Evolutionary conservation across 2,113 vertebrate species (phyloP).

Genomic region (Azemiops feae): DNA sequence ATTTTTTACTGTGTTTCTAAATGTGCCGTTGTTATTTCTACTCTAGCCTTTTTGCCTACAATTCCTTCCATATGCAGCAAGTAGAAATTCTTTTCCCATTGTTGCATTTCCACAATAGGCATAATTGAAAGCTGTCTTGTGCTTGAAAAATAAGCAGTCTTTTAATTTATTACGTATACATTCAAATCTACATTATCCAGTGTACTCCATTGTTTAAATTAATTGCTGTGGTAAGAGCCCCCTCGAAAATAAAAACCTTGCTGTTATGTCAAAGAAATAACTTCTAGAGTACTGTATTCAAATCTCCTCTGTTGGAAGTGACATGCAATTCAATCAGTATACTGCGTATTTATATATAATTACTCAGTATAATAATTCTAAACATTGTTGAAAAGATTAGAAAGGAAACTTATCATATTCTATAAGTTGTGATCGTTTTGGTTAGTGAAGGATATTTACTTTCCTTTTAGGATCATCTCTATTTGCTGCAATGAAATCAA

Average conservation of each 20-base stretch:
- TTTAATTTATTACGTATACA: not conserved
- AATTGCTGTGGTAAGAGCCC: not conserved
- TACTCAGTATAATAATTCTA: not conserved
- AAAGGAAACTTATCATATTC: not conserved
- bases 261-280: not conserved
- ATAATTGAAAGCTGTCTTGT: not conserved
- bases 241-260: not conserved
- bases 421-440: not conserved
- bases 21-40: not conserved
- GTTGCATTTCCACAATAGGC: not conserved
- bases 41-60: not conserved
- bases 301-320: not conserved
- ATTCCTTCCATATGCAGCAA: not conserved
- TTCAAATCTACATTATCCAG: not conserved
- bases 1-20: not conserved
- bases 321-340: not conserved
- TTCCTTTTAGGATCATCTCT: not conserved
- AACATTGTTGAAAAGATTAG: not conserved
- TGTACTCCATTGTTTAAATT: not conserved
- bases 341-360: no score
- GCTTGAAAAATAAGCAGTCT: not conserved
- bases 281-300: not conserved
- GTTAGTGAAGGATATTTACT: not conserved
- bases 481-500: not conserved
- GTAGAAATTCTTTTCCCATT: not conserved